Evolutionary conservation across 2,888 invertebrate genomes (phyloP).

Genomic region (Mactromeris polynyma): DNA sequence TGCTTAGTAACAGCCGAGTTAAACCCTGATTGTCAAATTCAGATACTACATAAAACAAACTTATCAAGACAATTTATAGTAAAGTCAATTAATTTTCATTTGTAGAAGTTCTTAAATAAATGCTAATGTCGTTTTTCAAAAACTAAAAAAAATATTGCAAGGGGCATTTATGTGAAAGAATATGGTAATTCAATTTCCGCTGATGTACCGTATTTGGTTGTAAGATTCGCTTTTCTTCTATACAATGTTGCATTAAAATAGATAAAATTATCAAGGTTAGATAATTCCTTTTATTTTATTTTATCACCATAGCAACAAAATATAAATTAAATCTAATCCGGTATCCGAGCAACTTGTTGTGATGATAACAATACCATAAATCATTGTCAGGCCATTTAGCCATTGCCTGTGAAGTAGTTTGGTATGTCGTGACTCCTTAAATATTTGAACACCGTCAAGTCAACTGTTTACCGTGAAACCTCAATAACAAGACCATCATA

Average conservation of each 20-base stretch:
- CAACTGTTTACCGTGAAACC: not conserved
- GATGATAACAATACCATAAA: constrained; percentile 8
- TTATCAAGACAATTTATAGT: too few species aligned
- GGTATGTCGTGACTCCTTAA: not conserved
- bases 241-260: constrained; percentile 4
- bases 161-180: not conserved
- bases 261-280: constrained; percentile 16
- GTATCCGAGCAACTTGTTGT: constrained; percentile 4
- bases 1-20: too few species aligned
- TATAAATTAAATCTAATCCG: not conserved
- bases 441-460: not conserved
- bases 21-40: too few species aligned
- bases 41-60: not conserved
- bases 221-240: not conserved
- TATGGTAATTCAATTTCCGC: not conserved
- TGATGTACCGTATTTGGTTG: not conserved
- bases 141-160: not conserved
- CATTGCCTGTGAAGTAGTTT: not conserved
- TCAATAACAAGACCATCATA: too few species aligned
- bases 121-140: too few species aligned
- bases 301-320: constrained; percentile 12
- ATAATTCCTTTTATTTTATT: constrained; percentile 19
- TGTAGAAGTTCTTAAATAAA: too few species aligned
- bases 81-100: too few species aligned
- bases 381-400: not conserved